Evolutionary conservation across 2,888 invertebrate species (phyloP).

Genomic region (Cataglyphis cursor): DNA sequence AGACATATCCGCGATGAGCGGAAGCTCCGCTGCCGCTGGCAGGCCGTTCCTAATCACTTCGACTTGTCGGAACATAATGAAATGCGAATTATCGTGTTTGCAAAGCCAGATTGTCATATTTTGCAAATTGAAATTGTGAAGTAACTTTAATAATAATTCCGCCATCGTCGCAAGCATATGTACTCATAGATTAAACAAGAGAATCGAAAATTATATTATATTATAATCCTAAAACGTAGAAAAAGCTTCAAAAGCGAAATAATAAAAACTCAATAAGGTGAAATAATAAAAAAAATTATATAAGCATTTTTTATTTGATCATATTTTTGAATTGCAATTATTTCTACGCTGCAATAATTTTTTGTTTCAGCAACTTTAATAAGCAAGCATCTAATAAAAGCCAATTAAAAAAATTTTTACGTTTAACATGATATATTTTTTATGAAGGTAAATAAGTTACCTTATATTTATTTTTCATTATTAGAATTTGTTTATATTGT

Average conservation of each 20-base stretch:
- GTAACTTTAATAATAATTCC: not conserved
- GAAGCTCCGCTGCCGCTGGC: conserved; percentile 51
- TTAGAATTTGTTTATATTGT: not conserved
- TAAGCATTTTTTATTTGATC: not conserved
- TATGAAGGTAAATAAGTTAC: not conserved
- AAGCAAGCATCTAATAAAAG: not conserved
- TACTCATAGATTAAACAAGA: not conserved
- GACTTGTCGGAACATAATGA: conserved; percentile 29
- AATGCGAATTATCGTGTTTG: conserved; percentile 34
- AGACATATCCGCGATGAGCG: conserved; percentile 36
- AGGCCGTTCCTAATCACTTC: conserved; percentile 60
- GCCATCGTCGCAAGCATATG: not conserved
- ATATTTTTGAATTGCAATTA: not conserved
- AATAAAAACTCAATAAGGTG: not conserved
- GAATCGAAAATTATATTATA: not conserved
- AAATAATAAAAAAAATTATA: not conserved
- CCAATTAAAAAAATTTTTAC: not conserved
- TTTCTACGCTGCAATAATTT: not conserved
- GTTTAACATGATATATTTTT: not conserved
- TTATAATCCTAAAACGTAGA: not conserved
- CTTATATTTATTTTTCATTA: not conserved
- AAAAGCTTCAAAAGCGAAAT: not conserved
- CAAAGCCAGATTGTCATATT: not conserved
- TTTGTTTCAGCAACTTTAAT: not conserved
- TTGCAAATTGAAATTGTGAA: not conserved